Evolutionary conservation across 2,888 invertebrate species (phyloP).

Genomic region (Lissocephala sabroskyi): DNA sequence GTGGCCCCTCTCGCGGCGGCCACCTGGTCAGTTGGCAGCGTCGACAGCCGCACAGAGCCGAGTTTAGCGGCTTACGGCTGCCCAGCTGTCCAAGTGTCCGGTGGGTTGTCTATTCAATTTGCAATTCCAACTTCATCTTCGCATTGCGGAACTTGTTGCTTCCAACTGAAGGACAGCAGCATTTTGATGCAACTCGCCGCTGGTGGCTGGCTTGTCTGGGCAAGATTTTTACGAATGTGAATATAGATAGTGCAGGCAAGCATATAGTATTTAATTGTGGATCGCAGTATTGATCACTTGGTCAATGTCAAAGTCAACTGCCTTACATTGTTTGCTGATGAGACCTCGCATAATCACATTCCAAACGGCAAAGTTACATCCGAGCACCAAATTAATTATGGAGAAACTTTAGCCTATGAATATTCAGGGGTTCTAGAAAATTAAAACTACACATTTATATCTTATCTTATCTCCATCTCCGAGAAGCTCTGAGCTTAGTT

Average conservation of each 20-base stretch:
- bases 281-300: constrained; percentile 24
- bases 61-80: constrained; percentile 15
- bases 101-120: constrained; percentile 23
- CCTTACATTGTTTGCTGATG: constrained; percentile 33
- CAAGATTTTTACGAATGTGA: too few relatives aligned
- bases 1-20: constrained; percentile 6
- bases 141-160: constrained; percentile 45
- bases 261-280: too few relatives aligned
- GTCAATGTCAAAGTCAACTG: constrained; percentile 25
- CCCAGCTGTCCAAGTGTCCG: constrained; percentile 1
- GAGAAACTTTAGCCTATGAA: too few relatives aligned
- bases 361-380: too few relatives aligned
- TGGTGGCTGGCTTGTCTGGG: too few relatives aligned
- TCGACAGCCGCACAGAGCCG: constrained; percentile 21
- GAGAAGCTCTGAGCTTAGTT: too few relatives aligned
- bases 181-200: not conserved
- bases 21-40: constrained; percentile 2
- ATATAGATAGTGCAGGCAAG: too few relatives aligned
- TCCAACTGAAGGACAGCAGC: constrained; percentile 7
- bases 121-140: constrained; percentile 19
- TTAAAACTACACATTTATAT: too few relatives aligned
- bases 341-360: too few relatives aligned
- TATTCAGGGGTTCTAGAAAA: too few relatives aligned
- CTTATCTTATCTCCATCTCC: too few relatives aligned
- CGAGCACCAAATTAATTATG: too few relatives aligned